Percentiles rank a stretch among this genome's conserved stretches.
Conservation (phyloP, 2,888 invertebrate genomes). For the Conops quadrifasciatus region DNA sequence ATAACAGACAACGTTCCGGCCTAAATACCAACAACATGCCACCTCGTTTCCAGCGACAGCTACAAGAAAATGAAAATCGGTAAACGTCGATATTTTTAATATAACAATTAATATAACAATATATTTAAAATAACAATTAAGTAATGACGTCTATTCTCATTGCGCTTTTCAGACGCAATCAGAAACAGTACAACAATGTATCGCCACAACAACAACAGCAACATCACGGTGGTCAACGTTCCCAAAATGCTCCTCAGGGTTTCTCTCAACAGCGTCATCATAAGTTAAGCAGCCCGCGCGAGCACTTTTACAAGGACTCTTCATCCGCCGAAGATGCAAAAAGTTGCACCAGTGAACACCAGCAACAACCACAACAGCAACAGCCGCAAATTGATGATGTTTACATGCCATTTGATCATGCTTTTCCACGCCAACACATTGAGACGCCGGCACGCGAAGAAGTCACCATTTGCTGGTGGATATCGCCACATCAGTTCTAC, state of each 20-base stretch:
- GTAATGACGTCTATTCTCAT: no score
- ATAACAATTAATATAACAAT: no score
- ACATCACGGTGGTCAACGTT: slow-evolving; percentile 47
- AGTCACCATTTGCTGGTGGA: slow-evolving; percentile 77
- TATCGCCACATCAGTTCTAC: slow-evolving; percentile 78
- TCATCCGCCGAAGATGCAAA: neutral
- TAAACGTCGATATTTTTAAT: no score
- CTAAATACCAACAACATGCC: slow-evolving; percentile 47
- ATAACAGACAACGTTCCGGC: slow-evolving; percentile 46
- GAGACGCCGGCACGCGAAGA: slow-evolving; percentile 69
- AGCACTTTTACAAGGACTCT: slow-evolving; percentile 15
- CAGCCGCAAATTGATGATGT: slow-evolving; percentile 46
- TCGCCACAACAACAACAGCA: slow-evolving; percentile 43
- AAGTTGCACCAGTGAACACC: slow-evolving; percentile 20
- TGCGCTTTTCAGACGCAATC: slow-evolving; percentile 11
- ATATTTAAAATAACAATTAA: no score
- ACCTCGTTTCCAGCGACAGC: slow-evolving; percentile 56
- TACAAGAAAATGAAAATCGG: slow-evolving; percentile 52
- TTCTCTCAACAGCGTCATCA: slow-evolving; percentile 47
- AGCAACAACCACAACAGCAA: no score
- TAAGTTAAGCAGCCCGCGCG: slow-evolving; percentile 19
- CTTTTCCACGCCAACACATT: slow-evolving; percentile 67
- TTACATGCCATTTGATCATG: slow-evolving; percentile 67
- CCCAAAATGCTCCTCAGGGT: slow-evolving; percentile 59
- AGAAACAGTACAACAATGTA: slow-evolving; percentile 46